Evolutionary conservation across 1,140 invertebrate genomes (phyloP).

Genomic region (Zaprionus nigranus): DNA sequence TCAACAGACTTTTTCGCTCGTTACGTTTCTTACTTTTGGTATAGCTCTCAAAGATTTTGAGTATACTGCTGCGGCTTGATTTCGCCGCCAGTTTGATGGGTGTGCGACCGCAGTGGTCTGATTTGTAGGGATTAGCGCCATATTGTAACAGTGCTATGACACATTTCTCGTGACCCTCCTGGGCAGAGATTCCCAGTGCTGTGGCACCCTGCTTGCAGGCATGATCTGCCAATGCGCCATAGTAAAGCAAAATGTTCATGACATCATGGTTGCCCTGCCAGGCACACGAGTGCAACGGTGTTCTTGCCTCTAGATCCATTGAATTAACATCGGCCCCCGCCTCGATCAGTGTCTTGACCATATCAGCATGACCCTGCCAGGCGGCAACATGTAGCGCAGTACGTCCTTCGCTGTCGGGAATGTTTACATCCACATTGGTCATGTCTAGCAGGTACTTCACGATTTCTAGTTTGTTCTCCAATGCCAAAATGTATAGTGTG

Average conservation of each 20-base stretch:
- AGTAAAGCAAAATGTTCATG: slow-evolving; percentile 91
- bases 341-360: slow-evolving; percentile 94
- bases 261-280: slow-evolving; percentile 96
- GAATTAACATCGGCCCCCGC: slow-evolving; percentile 93
- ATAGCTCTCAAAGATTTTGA: slow-evolving; percentile 84
- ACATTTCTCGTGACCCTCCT: slow-evolving; percentile 96
- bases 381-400: slow-evolving; percentile 96
- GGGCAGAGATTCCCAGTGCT: slow-evolving; percentile 93
- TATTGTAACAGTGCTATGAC: slow-evolving; percentile 93
- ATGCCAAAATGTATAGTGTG: slow-evolving; percentile 95
- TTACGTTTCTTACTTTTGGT: slow-evolving; percentile 74
- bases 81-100: slow-evolving; percentile 87
- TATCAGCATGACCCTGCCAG: slow-evolving; percentile 92
- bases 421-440: slow-evolving; percentile 93
- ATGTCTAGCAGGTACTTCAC: slow-evolving; percentile 92
- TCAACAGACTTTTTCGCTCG: slow-evolving; percentile 45
- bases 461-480: slow-evolving; percentile 95
- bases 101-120: slow-evolving; percentile 93
- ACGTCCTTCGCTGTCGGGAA: slow-evolving; percentile 94
- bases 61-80: slow-evolving; percentile 85
- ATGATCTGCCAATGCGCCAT: slow-evolving; percentile 93
- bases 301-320: slow-evolving; percentile 94
- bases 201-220: slow-evolving; percentile 97
- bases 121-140: slow-evolving; percentile 96
- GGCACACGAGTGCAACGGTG: slow-evolving; percentile 96